These are phyloP conservation scores for Hylaeus volcanicus DNA, from an alignment of 1,140 invertebrate species.

Conservation along the genomic window DNA sequence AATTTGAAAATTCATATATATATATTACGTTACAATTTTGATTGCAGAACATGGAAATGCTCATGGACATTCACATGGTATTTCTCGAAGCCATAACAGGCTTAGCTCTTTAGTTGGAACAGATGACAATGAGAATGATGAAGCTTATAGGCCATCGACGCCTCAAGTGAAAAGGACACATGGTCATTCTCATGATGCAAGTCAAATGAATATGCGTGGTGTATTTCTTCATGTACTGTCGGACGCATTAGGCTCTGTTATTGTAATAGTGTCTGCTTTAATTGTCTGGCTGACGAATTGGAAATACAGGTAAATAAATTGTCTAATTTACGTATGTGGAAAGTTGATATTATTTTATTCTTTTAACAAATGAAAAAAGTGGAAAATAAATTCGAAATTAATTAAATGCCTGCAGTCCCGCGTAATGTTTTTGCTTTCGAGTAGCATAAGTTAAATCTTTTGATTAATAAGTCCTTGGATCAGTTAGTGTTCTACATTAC, in stretches of 20 bases:
- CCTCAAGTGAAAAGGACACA: constrained; percentile 78
- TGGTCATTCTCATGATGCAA: constrained; percentile 84
- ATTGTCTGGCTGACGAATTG: constrained; percentile 94
- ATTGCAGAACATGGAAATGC: constrained; percentile 87
- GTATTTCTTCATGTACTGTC: constrained; percentile 98
- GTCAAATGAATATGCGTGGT: constrained; percentile 98
- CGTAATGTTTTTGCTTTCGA: no score
- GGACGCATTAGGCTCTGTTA: constrained; percentile 97
- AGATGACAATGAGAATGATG: constrained; percentile 91
- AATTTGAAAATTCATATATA: background rate
- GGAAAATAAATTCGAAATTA: no score
- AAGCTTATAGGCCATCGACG: constrained; percentile 82
- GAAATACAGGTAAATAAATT: constrained; percentile 82
- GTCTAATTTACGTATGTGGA: no score
- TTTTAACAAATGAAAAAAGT: no score
- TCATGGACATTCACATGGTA: constrained; percentile 88
- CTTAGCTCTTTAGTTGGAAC: constrained; percentile 84
- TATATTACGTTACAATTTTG: background rate
- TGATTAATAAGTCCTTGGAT: no score
- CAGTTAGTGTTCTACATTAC: no score
- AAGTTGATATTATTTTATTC: no score
- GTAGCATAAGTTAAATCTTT: no score
- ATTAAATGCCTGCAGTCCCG: no score
- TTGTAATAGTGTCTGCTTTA: constrained; percentile 96
- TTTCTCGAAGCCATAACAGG: constrained; percentile 83